These are phyloP conservation scores for Haliclona indistincta DNA, from an alignment of 37 sponge, comb jelly and placozoan species.

Conservation along the genomic window DNA sequence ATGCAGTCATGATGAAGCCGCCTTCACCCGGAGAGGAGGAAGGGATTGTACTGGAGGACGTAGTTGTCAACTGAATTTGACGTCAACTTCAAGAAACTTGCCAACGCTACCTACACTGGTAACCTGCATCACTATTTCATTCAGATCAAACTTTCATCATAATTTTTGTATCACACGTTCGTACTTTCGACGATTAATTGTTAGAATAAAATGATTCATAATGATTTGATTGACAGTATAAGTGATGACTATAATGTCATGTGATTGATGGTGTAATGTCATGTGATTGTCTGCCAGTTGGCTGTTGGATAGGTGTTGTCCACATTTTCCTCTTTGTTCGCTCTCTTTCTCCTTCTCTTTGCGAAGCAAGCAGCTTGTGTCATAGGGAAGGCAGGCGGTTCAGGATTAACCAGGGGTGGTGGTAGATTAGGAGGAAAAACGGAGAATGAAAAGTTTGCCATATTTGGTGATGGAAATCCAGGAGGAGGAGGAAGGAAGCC, in stretches of 20 bases:
- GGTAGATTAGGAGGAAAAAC: neutral
- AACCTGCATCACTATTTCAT: neutral
- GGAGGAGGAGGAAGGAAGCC: neutral
- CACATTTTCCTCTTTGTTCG: too few relatives aligned
- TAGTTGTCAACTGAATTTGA: slow-evolving; percentile 28
- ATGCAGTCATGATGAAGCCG: slow-evolving; percentile 40
- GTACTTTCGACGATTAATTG: too few relatives aligned
- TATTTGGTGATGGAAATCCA: neutral
- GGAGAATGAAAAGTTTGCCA: slow-evolving; percentile 7
- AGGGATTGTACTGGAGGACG: slow-evolving; percentile 64
- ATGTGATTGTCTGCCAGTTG: too few relatives aligned
- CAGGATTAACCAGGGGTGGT: neutral
- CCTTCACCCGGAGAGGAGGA: slow-evolving; percentile 33
- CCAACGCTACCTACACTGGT: neutral
- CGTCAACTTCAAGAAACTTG: too few relatives aligned
- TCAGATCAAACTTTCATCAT: neutral
- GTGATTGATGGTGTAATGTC: too few relatives aligned
- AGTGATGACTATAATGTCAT: too few relatives aligned
- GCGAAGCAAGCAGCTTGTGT: too few relatives aligned
- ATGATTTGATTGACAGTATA: too few relatives aligned
- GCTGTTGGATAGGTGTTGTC: too few relatives aligned
- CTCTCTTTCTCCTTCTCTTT: too few relatives aligned
- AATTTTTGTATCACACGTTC: too few relatives aligned
- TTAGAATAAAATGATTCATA: too few relatives aligned
- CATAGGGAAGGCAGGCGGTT: neutral